phyloP scores from a whole-genome alignment of 2,797 vertebrate species.

The Tachyglossus aculeatus region DNA sequence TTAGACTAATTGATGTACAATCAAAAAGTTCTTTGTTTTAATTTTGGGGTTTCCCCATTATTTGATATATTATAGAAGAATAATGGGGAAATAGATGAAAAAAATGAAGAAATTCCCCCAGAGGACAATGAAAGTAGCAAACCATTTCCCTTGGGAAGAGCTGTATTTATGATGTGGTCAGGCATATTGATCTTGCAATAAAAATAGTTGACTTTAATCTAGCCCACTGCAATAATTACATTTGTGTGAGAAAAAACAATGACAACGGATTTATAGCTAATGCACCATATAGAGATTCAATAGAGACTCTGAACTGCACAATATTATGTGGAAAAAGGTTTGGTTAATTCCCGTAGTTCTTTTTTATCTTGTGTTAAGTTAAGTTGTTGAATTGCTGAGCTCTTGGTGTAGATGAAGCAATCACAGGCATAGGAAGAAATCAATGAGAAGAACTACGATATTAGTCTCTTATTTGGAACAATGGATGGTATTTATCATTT shows the following conservation, averaged over 20 bases:
- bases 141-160: slow-evolving; percentile 24
- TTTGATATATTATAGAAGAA: no score
- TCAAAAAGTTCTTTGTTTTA: neutral
- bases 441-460: neutral
- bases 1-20: no score
- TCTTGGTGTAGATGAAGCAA: neutral
- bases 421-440: neutral
- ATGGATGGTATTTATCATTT: no score
- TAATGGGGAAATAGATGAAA: neutral
- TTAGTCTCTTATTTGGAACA: slow-evolving; percentile 1
- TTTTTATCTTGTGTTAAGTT: neutral
- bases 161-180: slow-evolving; percentile 35
- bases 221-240: slow-evolving; percentile 26
- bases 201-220: slow-evolving; percentile 40
- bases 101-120: slow-evolving; percentile 15
- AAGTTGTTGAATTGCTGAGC: neutral
- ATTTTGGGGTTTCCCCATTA: no score
- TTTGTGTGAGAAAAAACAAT: slow-evolving; percentile 19
- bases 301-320: slow-evolving; percentile 17
- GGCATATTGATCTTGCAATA: slow-evolving; percentile 31
- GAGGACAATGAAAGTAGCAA: neutral
- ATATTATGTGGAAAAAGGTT: neutral
- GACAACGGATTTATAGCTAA: slow-evolving; percentile 19
- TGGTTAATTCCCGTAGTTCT: neutral
- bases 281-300: slow-evolving; percentile 5